Conservation (phyloP, 1,140 invertebrate species). For the Cotesia chilonis region DNA sequence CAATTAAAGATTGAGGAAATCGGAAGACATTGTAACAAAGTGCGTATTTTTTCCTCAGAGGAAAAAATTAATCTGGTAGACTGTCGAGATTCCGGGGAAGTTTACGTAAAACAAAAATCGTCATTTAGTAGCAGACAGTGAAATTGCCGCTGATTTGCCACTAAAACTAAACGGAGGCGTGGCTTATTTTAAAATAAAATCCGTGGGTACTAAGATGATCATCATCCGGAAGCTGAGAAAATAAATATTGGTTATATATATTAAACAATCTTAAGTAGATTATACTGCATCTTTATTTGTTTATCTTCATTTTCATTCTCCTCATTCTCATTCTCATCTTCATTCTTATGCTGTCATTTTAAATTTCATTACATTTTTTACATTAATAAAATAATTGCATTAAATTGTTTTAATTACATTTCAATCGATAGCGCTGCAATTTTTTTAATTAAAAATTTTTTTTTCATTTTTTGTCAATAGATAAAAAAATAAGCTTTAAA, state of each 20-base stretch:
- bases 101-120: neutral
- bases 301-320: slow-evolving; percentile 25
- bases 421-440: too few relatives aligned
- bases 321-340: slow-evolving; percentile 4
- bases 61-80: neutral
- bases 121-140: neutral
- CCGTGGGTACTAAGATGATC: slow-evolving; percentile 37
- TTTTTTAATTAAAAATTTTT: too few relatives aligned
- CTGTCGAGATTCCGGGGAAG: neutral
- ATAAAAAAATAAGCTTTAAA: too few relatives aligned
- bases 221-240: slow-evolving; percentile 50
- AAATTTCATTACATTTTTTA: neutral
- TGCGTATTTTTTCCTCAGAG: too few relatives aligned
- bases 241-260: slow-evolving; percentile 43
- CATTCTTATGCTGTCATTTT: slow-evolving; percentile 12
- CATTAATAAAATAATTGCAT: slow-evolving; percentile 16
- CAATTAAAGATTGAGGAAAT: neutral
- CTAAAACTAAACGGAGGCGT: slow-evolving; percentile 48
- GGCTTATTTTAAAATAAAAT: slow-evolving; percentile 46
- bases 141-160: slow-evolving; percentile 32
- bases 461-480: too few relatives aligned
- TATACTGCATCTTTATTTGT: slow-evolving; percentile 30
- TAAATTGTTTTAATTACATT: neutral
- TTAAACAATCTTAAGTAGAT: slow-evolving; percentile 45
- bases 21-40: neutral